Evolutionary conservation across 2,797 vertebrate genomes (phyloP).

Genomic region (Australoheros facetus): DNA sequence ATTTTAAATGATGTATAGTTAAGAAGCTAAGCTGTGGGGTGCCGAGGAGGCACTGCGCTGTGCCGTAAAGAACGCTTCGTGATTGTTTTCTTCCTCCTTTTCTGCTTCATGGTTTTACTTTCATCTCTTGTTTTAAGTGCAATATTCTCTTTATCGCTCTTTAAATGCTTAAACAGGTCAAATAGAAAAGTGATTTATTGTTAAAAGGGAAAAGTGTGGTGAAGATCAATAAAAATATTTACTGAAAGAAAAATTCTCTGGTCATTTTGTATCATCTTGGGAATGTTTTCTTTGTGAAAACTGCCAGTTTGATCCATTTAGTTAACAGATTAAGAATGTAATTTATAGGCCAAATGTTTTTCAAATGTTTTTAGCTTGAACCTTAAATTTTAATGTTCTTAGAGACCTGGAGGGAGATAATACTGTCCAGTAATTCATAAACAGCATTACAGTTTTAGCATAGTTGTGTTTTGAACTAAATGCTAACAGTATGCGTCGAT

Average conservation of each 20-base stretch:
- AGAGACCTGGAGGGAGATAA: too few relatives aligned
- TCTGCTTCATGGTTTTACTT: constrained; percentile 66
- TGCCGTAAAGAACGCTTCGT: constrained; percentile 80
- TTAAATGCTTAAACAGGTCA: constrained; percentile 70
- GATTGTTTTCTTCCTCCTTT: constrained; percentile 53
- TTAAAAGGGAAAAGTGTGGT: constrained; percentile 78
- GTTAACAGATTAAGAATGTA: too few relatives aligned
- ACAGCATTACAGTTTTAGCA: too few relatives aligned
- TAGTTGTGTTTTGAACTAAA: too few relatives aligned
- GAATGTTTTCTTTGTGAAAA: too few relatives aligned
- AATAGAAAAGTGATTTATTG: constrained; percentile 79
- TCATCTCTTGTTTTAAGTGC: constrained; percentile 81
- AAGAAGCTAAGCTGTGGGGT: constrained; percentile 79
- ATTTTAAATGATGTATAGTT: constrained; percentile 74
- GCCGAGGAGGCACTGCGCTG: constrained; percentile 79
- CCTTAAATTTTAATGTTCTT: too few relatives aligned
- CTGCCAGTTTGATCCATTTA: too few relatives aligned
- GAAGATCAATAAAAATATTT: constrained; percentile 83
- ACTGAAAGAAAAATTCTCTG: constrained; percentile 46
- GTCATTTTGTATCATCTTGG: background rate
- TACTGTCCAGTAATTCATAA: too few relatives aligned
- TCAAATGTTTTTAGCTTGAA: too few relatives aligned
- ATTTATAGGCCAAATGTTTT: too few relatives aligned
- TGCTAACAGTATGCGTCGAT: too few relatives aligned
- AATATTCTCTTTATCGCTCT: constrained; percentile 82